Base-by-base conservation (phyloP, 2,888 invertebrate species). In the Lysandra bellargus region DNA sequence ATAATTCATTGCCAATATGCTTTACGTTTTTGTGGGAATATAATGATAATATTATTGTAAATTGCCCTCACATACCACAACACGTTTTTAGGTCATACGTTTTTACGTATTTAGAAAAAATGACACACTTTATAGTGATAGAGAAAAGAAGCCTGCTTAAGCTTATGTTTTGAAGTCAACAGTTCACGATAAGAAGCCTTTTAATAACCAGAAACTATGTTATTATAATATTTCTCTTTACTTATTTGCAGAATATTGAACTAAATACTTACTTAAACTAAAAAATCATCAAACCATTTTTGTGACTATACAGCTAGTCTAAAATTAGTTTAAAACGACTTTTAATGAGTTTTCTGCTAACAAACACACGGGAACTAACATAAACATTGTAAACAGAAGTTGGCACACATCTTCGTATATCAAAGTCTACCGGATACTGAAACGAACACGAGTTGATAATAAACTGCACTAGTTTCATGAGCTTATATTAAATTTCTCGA, bases 381-480 rank as follows among this genome's bases (percentile, higher is more conserved):
- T 69, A 37, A 33, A 64, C 69, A 69, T 69, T 69, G 69, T 69
- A 69, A 69, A 69, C 33, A 37, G 30, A 33, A 69, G 33, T 69
- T 69, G 69, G 69, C 69, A 69, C 37, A 69, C 69, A 37, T 69
- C 33, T 69, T 69, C 33, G 33, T 69, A 69, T 69, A 69, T 69
- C 69, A 69, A 37, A 69, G 69, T 69, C 61, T 75, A 61, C 61
- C 79, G 60, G 79, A 75, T 61, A 64, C 61, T 75, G 79, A 75
- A 79, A 79, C 44, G 60, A 74, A 40, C 23, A 79, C 79, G 60
- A 12, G 79, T 17, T 74, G 53, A 37, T 72, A 72, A 75, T 75
- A 75, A 79, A 53, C 60, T 44, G 64, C 33, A 57, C 57, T 44
- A 44, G 17, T 49, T 37, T 37, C 17, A 64, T 78, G 7, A 33